Percentiles rank a stretch among this genome's conserved stretches.
Evolutionary conservation across 2,888 invertebrate species (phyloP).

Genomic region (Carabus problematicus): DNA sequence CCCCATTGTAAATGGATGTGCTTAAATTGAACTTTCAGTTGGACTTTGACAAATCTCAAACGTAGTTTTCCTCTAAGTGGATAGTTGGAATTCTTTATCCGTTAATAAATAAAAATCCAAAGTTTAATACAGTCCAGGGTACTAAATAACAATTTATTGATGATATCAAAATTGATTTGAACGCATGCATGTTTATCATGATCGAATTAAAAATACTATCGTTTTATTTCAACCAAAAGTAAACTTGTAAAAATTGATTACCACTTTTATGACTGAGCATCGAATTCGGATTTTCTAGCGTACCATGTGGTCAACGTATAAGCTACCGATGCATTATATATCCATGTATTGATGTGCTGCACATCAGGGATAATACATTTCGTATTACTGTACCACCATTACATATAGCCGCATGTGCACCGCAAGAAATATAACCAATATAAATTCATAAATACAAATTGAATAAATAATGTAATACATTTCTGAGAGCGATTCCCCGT

Average conservation of each 20-base stretch:
- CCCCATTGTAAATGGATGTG: too few species aligned
- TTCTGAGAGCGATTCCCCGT: constrained; percentile 13
- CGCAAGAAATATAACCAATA: constrained; percentile 33
- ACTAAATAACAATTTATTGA: too few species aligned
- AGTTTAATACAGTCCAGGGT: too few species aligned
- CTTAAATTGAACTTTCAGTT: too few species aligned
- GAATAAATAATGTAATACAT: constrained; percentile 42
- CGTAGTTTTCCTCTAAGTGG: too few species aligned
- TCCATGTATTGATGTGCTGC: constrained; percentile 29
- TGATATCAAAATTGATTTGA: too few species aligned
- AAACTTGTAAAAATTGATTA: constrained; percentile 38
- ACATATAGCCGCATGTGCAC: constrained; percentile 9
- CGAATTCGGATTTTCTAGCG: constrained; percentile 15
- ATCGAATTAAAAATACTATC: constrained; percentile 37
- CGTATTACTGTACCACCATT: constrained; percentile 2
- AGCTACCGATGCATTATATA: constrained; percentile 4
- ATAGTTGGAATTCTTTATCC: too few species aligned
- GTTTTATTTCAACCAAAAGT: constrained; percentile 30
- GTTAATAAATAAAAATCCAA: too few species aligned
- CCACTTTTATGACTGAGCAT: constrained; percentile 31
- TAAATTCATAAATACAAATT: constrained; percentile 43
- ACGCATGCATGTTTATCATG: constrained; percentile 4
- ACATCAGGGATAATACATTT: constrained; percentile 20
- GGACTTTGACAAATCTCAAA: too few species aligned
- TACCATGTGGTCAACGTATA: constrained; percentile 32